Base-by-base conservation (phyloP, 2,888 invertebrate species). In the Orchesellides sinensis region DNA sequence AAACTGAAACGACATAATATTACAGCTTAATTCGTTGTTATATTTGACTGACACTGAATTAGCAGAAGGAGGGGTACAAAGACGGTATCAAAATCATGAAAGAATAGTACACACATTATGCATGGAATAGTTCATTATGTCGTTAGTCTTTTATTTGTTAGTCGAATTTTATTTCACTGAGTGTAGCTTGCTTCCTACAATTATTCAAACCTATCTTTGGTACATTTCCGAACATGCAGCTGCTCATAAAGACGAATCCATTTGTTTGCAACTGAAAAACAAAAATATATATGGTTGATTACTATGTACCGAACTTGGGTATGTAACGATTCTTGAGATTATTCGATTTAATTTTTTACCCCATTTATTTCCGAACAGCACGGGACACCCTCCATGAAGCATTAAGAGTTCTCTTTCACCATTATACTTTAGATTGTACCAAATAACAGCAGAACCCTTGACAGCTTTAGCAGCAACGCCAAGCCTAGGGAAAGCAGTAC, bases 391-490 rank as follows among this genome's bases (percentile, higher is more conserved):
- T 23, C 85, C 85, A 54, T 85, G 85, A 3, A 85, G 68, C 2
- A 56, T 23, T 0, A 78, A 45, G 0, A 5, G 40, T 35, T 91
- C 90, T 23, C 89, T 90, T 14, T 89, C 89, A 17, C 91, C 91
- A 87, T 89, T 90, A 61, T 84, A 86, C 78, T 89, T 88, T 35
- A 91, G 83, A 85, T 91, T 91, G 85, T 89, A 90, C 91, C 91
- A 91, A 86, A 91, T 91, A 45, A 90, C 90, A 47, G 91, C 90
- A 14, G 89, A 88, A 3, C 91, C 91, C 89, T 88, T 88, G 6
- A 83, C 27, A 0, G 89, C 88, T 70, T 86, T 85, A 14, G 89
- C 83, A 0, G 87, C 86, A 0, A 89, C 84, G 14, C 89, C 89
- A 5, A 89, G 73, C 35, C 88, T 83, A 1, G 89, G 89, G 85